Conservation (phyloP, 1,140 invertebrate species). For the Heliconius hermathena region DNA sequence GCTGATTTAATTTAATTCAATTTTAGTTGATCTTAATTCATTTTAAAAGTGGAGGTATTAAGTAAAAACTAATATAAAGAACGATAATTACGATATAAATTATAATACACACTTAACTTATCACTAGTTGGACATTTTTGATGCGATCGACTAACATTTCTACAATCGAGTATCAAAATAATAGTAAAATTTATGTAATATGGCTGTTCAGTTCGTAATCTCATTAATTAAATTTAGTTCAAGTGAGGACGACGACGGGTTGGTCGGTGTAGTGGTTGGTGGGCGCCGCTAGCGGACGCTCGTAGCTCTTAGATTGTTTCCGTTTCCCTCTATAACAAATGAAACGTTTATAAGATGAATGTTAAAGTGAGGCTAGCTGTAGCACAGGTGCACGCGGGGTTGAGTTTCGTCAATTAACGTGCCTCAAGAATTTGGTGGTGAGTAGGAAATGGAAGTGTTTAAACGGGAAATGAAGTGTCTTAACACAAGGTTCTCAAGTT, state of each 20-base stretch:
- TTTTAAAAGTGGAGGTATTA: too few species aligned
- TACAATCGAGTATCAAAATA: not conserved
- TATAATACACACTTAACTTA: not conserved
- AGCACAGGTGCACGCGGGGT: too few species aligned
- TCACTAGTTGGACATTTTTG: not conserved
- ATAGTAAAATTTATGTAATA: not conserved
- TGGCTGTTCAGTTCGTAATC: not conserved
- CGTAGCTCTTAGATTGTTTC: conserved; percentile 53
- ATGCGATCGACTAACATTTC: not conserved
- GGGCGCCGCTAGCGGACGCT: conserved; percentile 47
- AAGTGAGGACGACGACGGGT: conserved; percentile 30
- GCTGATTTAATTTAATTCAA: too few species aligned
- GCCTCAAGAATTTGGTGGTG: too few species aligned
- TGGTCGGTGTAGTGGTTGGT: conserved; percentile 62
- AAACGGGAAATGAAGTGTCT: too few species aligned
- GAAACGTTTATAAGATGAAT: not conserved
- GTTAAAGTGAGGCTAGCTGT: too few species aligned
- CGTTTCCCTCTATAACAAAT: conserved; percentile 53
- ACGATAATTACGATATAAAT: not conserved
- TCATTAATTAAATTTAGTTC: not conserved
- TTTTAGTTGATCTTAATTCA: too few species aligned
- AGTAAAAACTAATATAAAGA: not conserved
- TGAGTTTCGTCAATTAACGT: too few species aligned
- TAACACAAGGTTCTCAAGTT: too few species aligned
- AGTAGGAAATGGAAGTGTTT: too few species aligned